Evolutionary conservation across 2,888 invertebrate genomes (phyloP).

Genomic region (Phlogophora meticulosa): DNA sequence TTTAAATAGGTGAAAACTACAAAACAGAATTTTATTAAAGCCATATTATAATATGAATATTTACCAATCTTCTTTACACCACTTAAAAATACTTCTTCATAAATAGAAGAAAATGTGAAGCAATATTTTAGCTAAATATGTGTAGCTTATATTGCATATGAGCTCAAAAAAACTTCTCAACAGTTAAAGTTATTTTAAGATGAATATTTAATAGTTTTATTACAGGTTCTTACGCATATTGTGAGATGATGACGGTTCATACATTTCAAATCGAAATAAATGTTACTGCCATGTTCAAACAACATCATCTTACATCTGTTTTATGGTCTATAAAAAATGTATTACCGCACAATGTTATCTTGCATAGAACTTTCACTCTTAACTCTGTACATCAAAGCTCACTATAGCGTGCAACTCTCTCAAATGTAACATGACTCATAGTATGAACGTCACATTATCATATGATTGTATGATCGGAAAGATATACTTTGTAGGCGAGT

Average conservation of each 20-base stretch:
- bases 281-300: constrained; percentile 30
- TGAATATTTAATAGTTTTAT: constrained; percentile 55
- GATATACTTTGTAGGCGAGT: constrained; percentile 20
- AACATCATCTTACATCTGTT: constrained; percentile 39
- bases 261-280: constrained; percentile 38
- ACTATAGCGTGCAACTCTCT: constrained; percentile 33
- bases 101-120: not conserved
- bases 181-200: constrained; percentile 32
- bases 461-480: constrained; percentile 41
- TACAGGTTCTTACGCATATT: constrained; percentile 56
- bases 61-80: constrained; percentile 40
- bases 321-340: constrained; percentile 46
- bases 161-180: not conserved
- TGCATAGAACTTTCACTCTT: constrained; percentile 56
- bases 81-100: not conserved
- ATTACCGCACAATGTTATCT: constrained; percentile 41
- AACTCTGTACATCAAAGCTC: constrained; percentile 31
- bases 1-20: too few species aligned
- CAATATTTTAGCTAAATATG: not conserved
- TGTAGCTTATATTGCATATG: constrained; percentile 10
- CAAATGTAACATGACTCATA: constrained; percentile 26
- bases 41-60: not conserved
- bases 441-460: constrained; percentile 20
- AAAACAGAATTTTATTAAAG: too few species aligned
- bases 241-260: constrained; percentile 44